Conservation (phyloP, 2,113 vertebrate genomes). For the Psephotus haematonotus region DNA sequence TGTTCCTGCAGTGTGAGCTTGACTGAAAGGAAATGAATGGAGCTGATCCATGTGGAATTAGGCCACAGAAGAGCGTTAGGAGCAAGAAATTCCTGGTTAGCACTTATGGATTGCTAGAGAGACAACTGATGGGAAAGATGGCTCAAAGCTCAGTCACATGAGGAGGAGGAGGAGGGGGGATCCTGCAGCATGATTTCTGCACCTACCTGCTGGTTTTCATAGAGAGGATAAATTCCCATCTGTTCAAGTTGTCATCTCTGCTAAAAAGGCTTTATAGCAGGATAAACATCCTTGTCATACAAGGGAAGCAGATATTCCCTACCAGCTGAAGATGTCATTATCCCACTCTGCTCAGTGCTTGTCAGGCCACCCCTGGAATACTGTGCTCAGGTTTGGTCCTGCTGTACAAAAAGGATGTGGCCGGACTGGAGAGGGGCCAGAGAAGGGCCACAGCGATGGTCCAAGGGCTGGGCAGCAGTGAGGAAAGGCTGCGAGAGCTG, state of each 20-base stretch:
- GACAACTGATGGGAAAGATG: not conserved
- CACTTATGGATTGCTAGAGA: not conserved
- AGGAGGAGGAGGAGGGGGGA: not conserved
- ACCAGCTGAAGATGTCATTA: not conserved
- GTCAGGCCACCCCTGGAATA: not conserved
- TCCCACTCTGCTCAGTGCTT: not conserved
- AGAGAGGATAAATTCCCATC: not conserved
- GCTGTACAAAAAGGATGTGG: not conserved
- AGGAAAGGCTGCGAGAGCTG: not conserved
- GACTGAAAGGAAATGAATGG: not conserved
- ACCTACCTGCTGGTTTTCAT: not conserved
- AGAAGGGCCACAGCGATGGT: not conserved
- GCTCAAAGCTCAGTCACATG: not conserved
- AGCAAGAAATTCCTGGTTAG: not conserved
- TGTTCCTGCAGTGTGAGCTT: not conserved
- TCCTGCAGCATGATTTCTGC: not conserved
- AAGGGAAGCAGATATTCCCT: not conserved
- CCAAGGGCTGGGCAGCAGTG: not conserved
- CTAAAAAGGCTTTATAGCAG: not conserved
- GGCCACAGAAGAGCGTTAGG: not conserved
- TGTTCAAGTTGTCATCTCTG: not conserved
- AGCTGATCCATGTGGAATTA: not conserved
- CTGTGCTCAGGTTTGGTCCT: not conserved
- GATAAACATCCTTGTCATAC: not conserved
- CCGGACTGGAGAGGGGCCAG: not conserved